A percentile compares a stretch with the other conserved stretches of the same genome.
These are phyloP conservation scores for Chanos chanos DNA, from an alignment of 2,797 vertebrate species.

Conservation along the genomic window DNA sequence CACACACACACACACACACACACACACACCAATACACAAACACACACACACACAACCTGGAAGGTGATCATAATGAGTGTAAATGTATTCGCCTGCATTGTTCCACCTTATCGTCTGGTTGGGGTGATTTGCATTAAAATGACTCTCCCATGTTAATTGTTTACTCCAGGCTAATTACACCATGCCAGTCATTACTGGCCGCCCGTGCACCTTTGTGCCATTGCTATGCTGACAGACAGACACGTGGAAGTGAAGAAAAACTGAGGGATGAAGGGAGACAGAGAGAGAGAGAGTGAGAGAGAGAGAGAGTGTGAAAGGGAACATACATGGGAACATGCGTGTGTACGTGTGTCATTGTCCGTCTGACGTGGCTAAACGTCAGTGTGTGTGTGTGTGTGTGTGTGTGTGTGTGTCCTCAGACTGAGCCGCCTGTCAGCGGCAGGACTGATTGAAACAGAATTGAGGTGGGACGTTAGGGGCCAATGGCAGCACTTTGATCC, in stretches of 20 bases:
- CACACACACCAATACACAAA: background rate
- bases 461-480: slow-evolving; percentile 23
- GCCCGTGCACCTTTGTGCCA: slow-evolving; percentile 21
- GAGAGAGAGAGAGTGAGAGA: too few species aligned
- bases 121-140: slow-evolving; percentile 70
- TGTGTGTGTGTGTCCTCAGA: slow-evolving; percentile 20
- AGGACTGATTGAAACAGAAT: slow-evolving; percentile 34
- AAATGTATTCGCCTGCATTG: slow-evolving; percentile 67
- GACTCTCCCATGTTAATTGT: slow-evolving; percentile 68
- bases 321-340: background rate
- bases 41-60: slow-evolving; percentile 35
- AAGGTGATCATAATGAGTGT: slow-evolving; percentile 63
- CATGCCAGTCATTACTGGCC: slow-evolving; percentile 58
- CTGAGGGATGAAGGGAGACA: too few species aligned
- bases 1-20: slow-evolving; percentile 11
- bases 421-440: slow-evolving; percentile 24
- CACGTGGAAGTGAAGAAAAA: background rate
- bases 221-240: slow-evolving; percentile 6
- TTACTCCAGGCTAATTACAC: slow-evolving; percentile 72
- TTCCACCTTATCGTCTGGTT: slow-evolving; percentile 60
- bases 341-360: slow-evolving; percentile 1
- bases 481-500: slow-evolving; percentile 36
- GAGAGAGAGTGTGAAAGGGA: too few species aligned
- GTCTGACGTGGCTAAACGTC: background rate
- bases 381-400: slow-evolving; percentile 5